phyloP scores from a whole-genome alignment of 2,113 vertebrate species.

The Solea solea region DNA sequence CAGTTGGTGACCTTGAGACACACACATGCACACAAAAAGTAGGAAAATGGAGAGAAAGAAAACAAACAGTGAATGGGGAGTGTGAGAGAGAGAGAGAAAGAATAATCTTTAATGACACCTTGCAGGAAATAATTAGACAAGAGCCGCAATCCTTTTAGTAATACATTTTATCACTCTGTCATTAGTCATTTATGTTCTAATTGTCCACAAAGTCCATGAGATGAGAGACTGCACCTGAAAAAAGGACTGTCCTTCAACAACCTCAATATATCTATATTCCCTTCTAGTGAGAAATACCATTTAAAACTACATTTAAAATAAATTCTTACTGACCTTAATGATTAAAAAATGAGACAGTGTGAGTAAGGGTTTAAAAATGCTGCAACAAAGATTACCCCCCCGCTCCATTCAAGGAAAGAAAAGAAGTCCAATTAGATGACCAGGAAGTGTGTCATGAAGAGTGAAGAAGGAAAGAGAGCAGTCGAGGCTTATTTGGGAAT shows the following conservation, averaged over 20 bases:
- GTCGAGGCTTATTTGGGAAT: slow-evolving; percentile 16
- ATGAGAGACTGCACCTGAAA: slow-evolving; percentile 16
- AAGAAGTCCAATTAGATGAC: slow-evolving; percentile 25
- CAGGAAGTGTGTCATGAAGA: slow-evolving; percentile 41
- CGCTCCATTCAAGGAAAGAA: slow-evolving; percentile 8
- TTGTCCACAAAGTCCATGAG: slow-evolving; percentile 3
- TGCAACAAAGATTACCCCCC: slow-evolving; percentile 8
- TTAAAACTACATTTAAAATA: neutral
- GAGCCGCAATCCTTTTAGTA: slow-evolving; percentile 37
- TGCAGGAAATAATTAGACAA: slow-evolving; percentile 48
- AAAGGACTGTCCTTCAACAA: slow-evolving; percentile 4
- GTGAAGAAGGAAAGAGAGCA: slow-evolving; percentile 14
- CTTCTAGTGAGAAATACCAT: slow-evolving; percentile 8
- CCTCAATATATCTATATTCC: slow-evolving; percentile 1
- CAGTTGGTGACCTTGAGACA: neutral
- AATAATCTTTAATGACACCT: slow-evolving; percentile 34
- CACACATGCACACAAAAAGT: neutral
- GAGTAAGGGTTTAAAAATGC: neutral
- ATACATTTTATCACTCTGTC: slow-evolving; percentile 35
- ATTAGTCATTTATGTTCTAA: slow-evolving; percentile 40
- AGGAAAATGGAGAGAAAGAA: too few relatives aligned
- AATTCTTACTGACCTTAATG: neutral
- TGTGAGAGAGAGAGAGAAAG: too few relatives aligned
- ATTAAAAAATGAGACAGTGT: slow-evolving; percentile 17
- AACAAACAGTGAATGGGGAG: neutral